These are phyloP conservation scores for Octonoba sinensis DNA, from an alignment of 2,888 invertebrate species.

Conservation along the genomic window DNA sequence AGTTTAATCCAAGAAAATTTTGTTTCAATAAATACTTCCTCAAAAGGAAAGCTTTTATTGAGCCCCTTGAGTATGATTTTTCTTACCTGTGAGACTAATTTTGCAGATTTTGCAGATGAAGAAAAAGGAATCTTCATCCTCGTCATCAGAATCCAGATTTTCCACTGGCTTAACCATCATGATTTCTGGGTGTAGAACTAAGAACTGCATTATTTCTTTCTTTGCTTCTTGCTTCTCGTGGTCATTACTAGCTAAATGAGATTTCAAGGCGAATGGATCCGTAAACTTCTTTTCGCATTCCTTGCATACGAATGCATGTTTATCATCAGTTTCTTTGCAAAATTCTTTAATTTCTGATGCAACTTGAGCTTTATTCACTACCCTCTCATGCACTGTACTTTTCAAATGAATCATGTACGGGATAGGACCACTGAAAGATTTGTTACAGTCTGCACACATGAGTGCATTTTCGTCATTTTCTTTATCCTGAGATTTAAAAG, in stretches of 20 bases:
- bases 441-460: constrained; percentile 34
- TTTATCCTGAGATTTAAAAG: neutral
- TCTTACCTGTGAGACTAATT: constrained; percentile 9
- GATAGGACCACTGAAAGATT: constrained; percentile 27
- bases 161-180: constrained; percentile 16
- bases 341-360: constrained; percentile 30
- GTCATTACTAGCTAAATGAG: constrained; percentile 31
- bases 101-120: constrained; percentile 47
- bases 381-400: constrained; percentile 25
- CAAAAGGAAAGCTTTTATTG: too few species aligned
- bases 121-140: constrained; percentile 5
- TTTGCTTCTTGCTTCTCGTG: constrained; percentile 40
- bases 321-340: neutral
- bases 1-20: too few species aligned
- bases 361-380: neutral
- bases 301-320: constrained; percentile 25
- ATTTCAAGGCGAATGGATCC: constrained; percentile 25
- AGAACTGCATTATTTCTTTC: constrained; percentile 5
- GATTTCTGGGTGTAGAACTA: constrained; percentile 27
- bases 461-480: neutral
- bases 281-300: constrained; percentile 43
- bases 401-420: constrained; percentile 37
- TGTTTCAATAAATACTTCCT: too few species aligned
- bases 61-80: too few species aligned
- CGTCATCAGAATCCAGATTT: constrained; percentile 4